These are phyloP conservation scores for Spinus pinus DNA, from an alignment of 2,797 vertebrate species.

Conservation along the genomic window DNA sequence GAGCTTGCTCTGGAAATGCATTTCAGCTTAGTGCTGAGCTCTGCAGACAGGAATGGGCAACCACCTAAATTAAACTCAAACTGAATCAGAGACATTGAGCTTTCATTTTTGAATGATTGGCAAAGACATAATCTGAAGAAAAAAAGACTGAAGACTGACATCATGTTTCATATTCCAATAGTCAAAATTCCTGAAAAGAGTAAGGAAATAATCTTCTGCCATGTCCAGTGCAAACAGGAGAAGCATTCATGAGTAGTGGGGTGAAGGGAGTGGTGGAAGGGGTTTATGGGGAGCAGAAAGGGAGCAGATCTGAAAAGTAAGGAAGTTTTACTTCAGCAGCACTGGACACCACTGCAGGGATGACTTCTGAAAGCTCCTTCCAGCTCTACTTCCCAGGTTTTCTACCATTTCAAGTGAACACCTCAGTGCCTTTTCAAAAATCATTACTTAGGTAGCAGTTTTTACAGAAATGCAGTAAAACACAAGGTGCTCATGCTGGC, in stretches of 20 bases:
- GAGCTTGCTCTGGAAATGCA: neutral
- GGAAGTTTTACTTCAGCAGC: neutral
- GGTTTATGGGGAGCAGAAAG: neutral
- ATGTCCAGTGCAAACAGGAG: neutral
- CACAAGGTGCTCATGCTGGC: neutral
- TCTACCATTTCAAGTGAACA: neutral
- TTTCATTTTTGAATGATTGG: neutral
- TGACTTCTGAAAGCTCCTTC: neutral
- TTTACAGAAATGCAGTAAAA: neutral
- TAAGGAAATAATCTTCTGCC: neutral
- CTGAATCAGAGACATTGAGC: neutral
- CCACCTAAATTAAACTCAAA: neutral
- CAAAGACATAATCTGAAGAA: neutral
- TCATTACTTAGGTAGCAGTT: neutral
- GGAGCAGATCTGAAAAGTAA: neutral
- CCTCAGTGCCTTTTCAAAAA: neutral
- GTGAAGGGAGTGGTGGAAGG: neutral
- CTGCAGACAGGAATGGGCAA: neutral
- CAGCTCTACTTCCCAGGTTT: neutral
- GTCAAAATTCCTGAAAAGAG: neutral
- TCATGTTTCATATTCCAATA: neutral
- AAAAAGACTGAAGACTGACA: neutral
- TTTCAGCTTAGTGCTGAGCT: neutral
- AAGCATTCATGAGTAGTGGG: fast-evolving
- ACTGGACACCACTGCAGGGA: neutral